phyloP scores from a whole-genome alignment of 1,140 invertebrate genomes.

The Drosophila kanapiae region DNA sequence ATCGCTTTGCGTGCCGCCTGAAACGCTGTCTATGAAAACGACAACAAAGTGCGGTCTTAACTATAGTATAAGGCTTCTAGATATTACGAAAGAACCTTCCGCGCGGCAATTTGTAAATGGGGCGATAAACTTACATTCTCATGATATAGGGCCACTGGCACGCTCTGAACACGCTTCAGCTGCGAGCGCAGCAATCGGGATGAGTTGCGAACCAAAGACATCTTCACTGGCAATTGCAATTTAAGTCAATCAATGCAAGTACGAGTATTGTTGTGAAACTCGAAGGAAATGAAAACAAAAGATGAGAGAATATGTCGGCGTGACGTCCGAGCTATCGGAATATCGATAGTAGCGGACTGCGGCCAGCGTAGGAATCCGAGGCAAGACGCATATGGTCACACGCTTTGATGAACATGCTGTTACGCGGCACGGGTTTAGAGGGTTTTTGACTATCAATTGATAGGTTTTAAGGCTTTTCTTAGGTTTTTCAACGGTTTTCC shows the following conservation, averaged over 20 bases:
- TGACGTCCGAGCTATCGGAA: too few relatives aligned
- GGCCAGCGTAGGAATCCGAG: too few relatives aligned
- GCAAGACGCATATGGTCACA: too few relatives aligned
- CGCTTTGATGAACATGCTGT: too few relatives aligned
- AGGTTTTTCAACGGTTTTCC: too few relatives aligned
- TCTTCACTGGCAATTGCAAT: constrained; percentile 34
- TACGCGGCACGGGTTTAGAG: too few relatives aligned
- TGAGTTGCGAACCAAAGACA: constrained; percentile 64
- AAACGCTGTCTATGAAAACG: constrained; percentile 35
- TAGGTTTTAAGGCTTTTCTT: too few relatives aligned
- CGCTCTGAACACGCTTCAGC: constrained; percentile 75
- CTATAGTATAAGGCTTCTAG: constrained; percentile 43
- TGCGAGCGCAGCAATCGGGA: constrained; percentile 56
- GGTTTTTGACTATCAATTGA: too few relatives aligned
- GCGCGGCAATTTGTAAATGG: constrained; percentile 13
- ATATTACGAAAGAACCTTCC: constrained; percentile 71
- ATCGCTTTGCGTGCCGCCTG: constrained; percentile 52
- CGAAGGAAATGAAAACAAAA: constrained; percentile 34
- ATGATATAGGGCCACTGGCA: constrained; percentile 78
- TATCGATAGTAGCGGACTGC: too few relatives aligned
- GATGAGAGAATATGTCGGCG: too few relatives aligned
- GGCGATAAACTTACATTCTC: constrained; percentile 76
- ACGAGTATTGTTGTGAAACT: constrained; percentile 67
- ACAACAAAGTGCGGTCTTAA: constrained; percentile 32
- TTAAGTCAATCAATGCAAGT: constrained; percentile 18